A percentile compares a stretch with the other conserved stretches of the same genome.
phyloP scores from a whole-genome alignment of 2,888 invertebrate genomes.

The Eulithis prunata region DNA sequence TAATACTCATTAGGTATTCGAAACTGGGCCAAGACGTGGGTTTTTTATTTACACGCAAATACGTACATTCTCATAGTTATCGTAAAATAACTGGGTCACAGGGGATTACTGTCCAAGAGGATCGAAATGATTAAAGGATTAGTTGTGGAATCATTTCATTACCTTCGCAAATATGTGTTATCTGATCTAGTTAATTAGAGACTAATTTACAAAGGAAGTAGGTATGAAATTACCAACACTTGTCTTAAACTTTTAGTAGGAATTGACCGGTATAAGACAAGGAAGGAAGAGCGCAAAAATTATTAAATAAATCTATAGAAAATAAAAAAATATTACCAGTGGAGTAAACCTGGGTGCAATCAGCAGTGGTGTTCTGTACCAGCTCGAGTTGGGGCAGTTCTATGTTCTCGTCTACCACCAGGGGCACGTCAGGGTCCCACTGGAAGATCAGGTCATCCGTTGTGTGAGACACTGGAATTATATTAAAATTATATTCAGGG shows the following conservation, averaged over 20 bases:
- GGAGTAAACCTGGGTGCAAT: slow-evolving; percentile 96
- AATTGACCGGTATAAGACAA: neutral
- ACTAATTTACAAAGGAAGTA: neutral
- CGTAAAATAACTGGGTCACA: slow-evolving; percentile 32
- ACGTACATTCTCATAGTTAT: slow-evolving; percentile 9
- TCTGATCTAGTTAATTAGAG: slow-evolving; percentile 10
- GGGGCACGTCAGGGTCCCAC: slow-evolving; percentile 95
- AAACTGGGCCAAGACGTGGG: slow-evolving; percentile 6
- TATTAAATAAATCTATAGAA: no score
- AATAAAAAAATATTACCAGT: slow-evolving; percentile 86
- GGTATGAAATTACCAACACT: neutral
- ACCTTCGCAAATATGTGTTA: slow-evolving; percentile 21
- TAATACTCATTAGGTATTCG: neutral
- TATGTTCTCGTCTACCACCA: slow-evolving; percentile 95
- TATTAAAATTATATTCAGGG: neutral
- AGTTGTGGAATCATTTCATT: slow-evolving; percentile 23
- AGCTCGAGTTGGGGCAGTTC: slow-evolving; percentile 95
- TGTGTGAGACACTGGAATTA: slow-evolving; percentile 93
- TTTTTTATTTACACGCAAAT: slow-evolving; percentile 6
- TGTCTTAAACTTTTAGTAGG: neutral
- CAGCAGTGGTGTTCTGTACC: slow-evolving; percentile 94
- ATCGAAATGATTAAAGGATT: slow-evolving; percentile 34
- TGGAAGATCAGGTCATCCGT: slow-evolving; percentile 97
- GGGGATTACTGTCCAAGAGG: slow-evolving; percentile 34
- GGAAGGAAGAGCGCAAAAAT: no score